These are phyloP conservation scores for Orgyia antiqua DNA, from an alignment of 2,888 invertebrate genomes.

Conservation along the genomic window DNA sequence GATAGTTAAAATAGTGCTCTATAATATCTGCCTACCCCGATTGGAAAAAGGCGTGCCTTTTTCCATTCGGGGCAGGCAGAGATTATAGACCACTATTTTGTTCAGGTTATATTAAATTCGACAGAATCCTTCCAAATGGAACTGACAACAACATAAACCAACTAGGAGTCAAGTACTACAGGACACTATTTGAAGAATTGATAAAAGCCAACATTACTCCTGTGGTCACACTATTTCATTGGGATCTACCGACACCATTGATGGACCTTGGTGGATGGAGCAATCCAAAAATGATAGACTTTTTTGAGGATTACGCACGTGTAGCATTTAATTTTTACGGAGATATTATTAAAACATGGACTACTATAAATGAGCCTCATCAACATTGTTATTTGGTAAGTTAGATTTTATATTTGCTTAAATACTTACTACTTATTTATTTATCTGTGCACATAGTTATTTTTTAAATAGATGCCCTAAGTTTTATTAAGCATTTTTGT, in stretches of 20 bases:
- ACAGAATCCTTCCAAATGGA: constrained; percentile 83
- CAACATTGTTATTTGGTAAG: constrained; percentile 69
- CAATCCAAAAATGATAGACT: constrained; percentile 70
- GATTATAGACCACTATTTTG: too few relatives aligned
- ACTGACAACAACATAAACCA: constrained; percentile 81
- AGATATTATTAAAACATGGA: constrained; percentile 83
- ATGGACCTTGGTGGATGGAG: constrained; percentile 74
- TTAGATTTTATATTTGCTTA: too few relatives aligned
- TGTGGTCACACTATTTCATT: constrained; percentile 82
- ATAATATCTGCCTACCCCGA: too few relatives aligned
- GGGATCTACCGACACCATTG: constrained; percentile 74
- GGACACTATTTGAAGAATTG: constrained; percentile 84
- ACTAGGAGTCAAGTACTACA: constrained; percentile 85
- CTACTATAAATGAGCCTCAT: constrained; percentile 86
- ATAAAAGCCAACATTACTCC: constrained; percentile 81
- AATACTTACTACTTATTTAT: too few relatives aligned
- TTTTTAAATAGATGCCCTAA: too few relatives aligned
- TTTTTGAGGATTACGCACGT: constrained; percentile 75
- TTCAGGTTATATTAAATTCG: too few relatives aligned
- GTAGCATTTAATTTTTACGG: constrained; percentile 79
- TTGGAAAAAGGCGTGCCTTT: too few relatives aligned
- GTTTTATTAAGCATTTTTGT: too few relatives aligned
- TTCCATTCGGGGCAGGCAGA: too few relatives aligned
- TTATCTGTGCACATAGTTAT: too few relatives aligned
- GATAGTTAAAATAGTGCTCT: too few relatives aligned